Evolutionary conservation across 2,113 vertebrate species (phyloP), one percentile per base, ranked within the genome.

Genomic region (Heterotis niloticus): DNA sequence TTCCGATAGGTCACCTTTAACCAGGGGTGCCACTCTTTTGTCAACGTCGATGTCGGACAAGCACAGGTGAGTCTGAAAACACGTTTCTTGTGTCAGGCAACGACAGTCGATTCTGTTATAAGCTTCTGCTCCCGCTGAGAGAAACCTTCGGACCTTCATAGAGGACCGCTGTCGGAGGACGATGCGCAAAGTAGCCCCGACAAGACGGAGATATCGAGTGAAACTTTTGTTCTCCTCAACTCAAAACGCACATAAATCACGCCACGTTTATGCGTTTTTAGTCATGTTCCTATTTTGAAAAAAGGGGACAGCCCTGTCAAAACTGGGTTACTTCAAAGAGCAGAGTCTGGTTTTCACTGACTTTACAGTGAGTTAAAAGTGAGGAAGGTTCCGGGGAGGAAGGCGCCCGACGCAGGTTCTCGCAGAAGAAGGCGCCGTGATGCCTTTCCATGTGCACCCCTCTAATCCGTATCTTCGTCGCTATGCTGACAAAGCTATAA

Each of bases 31-130:
- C 23, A 5, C 56, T 73, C 69, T 51, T 71, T 57, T 73, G n/a
- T 56, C 14, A 24, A 28, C 70, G 14, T 57, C 52, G 7, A 28
- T 54, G 20, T n/a, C 56, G 52, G 56, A 73, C 23, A 59, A 71
- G 17, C 34, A 72, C 56, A 74, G 71, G 54, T 72, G 52, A 18
- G n/a, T 56, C 34, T 11, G n/a, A 72, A 72, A 72, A 74, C 14
- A 24, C 23, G 17, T 56, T 72, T n/a, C 52, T 26, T 26, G 26
- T 57, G 7, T 44, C 34, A 44, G 34, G 34, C 7, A 44, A 44
- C 34, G 7, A 57, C 16, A 28, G 23, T 20, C 17, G 23, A 16
- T 28, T 26, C 10, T 44, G 1, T 26, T 28, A 74, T n/a, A 59
- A 52, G 20, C 18, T 7, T 28, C 54, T 28, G 54, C 24, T 24